Base-by-base conservation (phyloP, 2,888 invertebrate genomes). In the Tortricodes alternella region DNA sequence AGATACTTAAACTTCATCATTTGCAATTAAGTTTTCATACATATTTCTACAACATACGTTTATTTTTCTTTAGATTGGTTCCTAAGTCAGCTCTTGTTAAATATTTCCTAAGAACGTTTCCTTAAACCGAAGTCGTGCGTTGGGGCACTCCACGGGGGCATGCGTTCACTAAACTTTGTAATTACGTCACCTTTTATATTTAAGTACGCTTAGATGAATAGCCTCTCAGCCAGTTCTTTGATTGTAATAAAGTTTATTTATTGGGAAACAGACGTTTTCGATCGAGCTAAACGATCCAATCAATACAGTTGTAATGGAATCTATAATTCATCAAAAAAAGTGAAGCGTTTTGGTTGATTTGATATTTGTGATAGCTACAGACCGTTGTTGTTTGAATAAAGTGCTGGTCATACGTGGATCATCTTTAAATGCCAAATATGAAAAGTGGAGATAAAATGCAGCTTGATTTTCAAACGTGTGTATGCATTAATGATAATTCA, bases 101-200 rank as follows among this genome's bases (percentile, higher is more conserved):
- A 37, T 18, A 9, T 15, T 9, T 18, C 29, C 6, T 23, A 37
- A 56, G 43, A n/a, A 44, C 44, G 44, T 56, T 29, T 23, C 56
- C 44, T 50, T 50, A 55, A 21, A n/a, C 29, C 37, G 38, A 27
- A 27, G 21, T 29, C 44, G 37, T 29, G 44, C 49, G 35, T 29
- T 32, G 32, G 44, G 49, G 56, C 49, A 56, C 44, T 56, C 44
- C 44, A 34, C 37, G 27, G 24, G 35, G 49, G 38, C 29, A 24
- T 61, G 76, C 89, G 89, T 88, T 89, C 88, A 88, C 85, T 88
- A 88, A 87, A 89, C 89, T 88, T 83, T 86, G 74, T 63, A 67
- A 78, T 88, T 88, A 83, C 87, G 85, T 88, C 87, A 88, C 29
- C 73, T 74, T 67, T n/a, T 67, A 61, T 83, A 79, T 84, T 84